phyloP scores from a whole-genome alignment of 2,888 invertebrate species.

The Folsomia manolachei region DNA sequence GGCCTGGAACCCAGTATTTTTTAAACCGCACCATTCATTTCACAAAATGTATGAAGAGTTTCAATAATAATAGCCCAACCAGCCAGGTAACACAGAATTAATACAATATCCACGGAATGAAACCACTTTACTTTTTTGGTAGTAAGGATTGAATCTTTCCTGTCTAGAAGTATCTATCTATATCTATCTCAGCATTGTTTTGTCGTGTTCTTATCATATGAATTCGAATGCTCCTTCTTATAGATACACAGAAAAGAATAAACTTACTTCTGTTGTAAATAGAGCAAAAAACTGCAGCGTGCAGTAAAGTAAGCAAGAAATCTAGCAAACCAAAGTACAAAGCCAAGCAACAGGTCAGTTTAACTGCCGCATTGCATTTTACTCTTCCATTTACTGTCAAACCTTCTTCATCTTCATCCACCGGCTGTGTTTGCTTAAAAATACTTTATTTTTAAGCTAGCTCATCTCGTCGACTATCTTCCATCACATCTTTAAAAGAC shows the following conservation, averaged over 20 bases:
- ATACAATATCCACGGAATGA: not conserved
- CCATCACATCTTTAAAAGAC: no score
- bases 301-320: not conserved
- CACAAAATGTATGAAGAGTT: not conserved
- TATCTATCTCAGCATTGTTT: not conserved
- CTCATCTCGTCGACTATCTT: no score
- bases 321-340: not conserved
- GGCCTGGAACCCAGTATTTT: no score
- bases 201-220: not conserved
- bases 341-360: slow-evolving; percentile 7
- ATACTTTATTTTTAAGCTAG: slow-evolving; percentile 6
- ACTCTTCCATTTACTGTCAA: slow-evolving; percentile 8
- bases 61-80: no score
- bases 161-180: no score
- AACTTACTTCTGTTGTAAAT: slow-evolving; percentile 5
- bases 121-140: not conserved
- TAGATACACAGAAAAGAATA: not conserved
- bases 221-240: no score
- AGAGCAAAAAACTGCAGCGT: slow-evolving; percentile 1
- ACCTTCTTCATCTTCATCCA: slow-evolving; percentile 8
- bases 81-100: not conserved
- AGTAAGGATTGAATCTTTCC: not conserved
- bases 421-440: slow-evolving; percentile 8
- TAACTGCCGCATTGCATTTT: slow-evolving; percentile 8
- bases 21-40: not conserved